Evolutionary conservation across 2,888 invertebrate species (phyloP), one percentile per base, ranked within the genome.

Genomic region (Dryadula phaetusa): DNA sequence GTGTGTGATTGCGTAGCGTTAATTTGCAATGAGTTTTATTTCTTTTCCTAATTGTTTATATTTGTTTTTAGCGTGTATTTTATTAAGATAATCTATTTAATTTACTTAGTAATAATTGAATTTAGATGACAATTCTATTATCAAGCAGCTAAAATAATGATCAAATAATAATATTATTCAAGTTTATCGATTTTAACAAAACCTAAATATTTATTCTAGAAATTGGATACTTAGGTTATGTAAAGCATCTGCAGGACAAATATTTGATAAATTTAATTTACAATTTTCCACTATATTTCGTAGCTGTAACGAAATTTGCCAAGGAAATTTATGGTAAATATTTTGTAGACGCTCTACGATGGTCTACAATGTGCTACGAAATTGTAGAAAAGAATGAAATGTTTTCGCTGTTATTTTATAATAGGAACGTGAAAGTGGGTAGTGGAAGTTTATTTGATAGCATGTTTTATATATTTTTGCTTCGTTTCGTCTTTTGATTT

Each of bases 311-410:
- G 40, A 63, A 56, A 52, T 37, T 52, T 62, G 16, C 12, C 28
- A 53, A 42, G 25, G 40, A 63, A 49, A 37, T 37, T 40, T 60
- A 60, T 44, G 28, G 60, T 44, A 44, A 12, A 60, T 44, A 44
- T 60, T 62, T 62, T 18, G 62, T 62, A 62, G 62, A 62, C 52
- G 18, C 40, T 62, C 62, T 62, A 62, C 62, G 52, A 52, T 52
- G 52, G 16, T 47, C 52, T 62, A 62, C 62, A 40, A 62, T 28
- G 25, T 14, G 40, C 62, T 62, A 62, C 62, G 62, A 40, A 62
- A 16, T 62, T 52, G 52, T 20, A 10, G 52, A 40, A 28, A 6
- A 14, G 14, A 28, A 22, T 16, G 12, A 40, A 32, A 60, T 32
- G 10, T 28, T 42, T 37, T 58, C 40, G 32, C 3, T 44, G 44